phyloP scores from a whole-genome alignment of 2,797 vertebrate species.

The Clarias platycephalus region DNA sequence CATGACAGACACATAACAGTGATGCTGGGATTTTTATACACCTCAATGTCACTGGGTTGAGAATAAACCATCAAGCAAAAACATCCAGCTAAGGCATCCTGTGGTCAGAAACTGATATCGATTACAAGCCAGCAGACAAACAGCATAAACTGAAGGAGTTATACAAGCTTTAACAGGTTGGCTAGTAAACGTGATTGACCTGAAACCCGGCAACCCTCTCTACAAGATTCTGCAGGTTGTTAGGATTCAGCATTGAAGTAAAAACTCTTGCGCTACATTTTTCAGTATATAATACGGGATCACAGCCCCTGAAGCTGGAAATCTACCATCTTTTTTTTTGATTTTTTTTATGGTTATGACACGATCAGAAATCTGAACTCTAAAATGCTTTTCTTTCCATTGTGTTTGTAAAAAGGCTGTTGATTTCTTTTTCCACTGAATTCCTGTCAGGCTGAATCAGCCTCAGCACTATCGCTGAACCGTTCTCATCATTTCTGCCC shows the following conservation, averaged over 20 bases:
- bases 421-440: background rate
- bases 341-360: background rate
- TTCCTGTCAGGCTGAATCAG: background rate
- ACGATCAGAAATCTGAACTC: background rate
- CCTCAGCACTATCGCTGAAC: background rate
- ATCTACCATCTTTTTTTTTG: background rate
- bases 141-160: background rate
- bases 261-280: background rate
- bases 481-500: background rate
- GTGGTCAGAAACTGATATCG: conserved; percentile 4
- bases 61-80: background rate
- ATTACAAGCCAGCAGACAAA: background rate
- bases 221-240: background rate
- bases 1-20: background rate
- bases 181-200: too few relatives aligned
- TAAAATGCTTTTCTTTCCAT: background rate
- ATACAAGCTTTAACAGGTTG: background rate
- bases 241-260: background rate
- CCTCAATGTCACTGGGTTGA: background rate
- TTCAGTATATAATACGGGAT: too few relatives aligned
- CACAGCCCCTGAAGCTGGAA: background rate
- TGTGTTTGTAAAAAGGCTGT: background rate
- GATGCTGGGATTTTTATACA: background rate
- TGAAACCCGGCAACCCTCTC: background rate
- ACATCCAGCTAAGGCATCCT: conserved; percentile 15